Evolutionary conservation across 2,797 vertebrate genomes (phyloP).

Genomic region (Lagorchestes hirsutus): DNA sequence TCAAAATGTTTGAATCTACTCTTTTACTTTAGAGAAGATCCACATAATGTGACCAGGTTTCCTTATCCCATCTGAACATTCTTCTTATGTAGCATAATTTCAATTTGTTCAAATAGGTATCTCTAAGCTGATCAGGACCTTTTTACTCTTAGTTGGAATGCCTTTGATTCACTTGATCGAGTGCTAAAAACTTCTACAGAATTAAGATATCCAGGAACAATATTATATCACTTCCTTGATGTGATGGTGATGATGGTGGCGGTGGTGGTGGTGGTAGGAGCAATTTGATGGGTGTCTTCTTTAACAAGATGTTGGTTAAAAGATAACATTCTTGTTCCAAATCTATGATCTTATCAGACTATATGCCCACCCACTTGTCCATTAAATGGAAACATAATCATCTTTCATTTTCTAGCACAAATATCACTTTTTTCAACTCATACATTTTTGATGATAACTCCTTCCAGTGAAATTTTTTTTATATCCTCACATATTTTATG

Average conservation of each 20-base stretch:
- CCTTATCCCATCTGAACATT: not conserved
- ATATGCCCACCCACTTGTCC: not conserved
- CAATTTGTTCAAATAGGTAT: not conserved
- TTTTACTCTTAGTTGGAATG: not conserved
- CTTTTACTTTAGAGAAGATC: not conserved
- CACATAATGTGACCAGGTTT: not conserved
- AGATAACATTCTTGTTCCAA: not conserved
- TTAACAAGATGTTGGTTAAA: not conserved
- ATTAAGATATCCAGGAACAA: not conserved
- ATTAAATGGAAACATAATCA: not conserved
- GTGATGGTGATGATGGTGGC: too few relatives aligned
- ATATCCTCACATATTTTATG: not conserved
- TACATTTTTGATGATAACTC: not conserved
- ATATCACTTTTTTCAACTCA: not conserved
- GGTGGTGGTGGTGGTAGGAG: too few relatives aligned
- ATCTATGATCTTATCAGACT: too few relatives aligned
- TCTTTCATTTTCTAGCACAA: not conserved
- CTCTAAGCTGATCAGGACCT: not conserved
- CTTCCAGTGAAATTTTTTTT: not conserved
- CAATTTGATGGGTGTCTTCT: not conserved
- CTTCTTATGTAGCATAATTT: not conserved
- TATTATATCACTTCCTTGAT: not conserved
- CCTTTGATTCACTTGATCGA: not conserved
- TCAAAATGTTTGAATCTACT: not conserved
- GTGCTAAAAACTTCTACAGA: not conserved